A percentile compares a stretch with the other conserved stretches of the same genome.
Conservation (phyloP, 2,113 vertebrate genomes). For the Phoxinus phoxinus region DNA sequence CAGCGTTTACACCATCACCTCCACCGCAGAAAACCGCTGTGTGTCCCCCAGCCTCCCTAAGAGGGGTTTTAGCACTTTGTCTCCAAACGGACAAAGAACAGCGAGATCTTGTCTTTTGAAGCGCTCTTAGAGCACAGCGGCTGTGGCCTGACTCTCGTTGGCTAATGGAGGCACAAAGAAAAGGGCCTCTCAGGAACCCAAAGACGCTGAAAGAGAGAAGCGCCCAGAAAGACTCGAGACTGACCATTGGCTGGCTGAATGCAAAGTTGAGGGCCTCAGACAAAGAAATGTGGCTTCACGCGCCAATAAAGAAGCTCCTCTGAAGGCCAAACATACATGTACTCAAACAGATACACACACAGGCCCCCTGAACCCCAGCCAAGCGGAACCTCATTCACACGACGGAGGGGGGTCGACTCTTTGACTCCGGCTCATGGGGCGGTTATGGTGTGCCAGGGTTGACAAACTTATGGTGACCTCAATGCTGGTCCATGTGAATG, state of each 20-base stretch:
- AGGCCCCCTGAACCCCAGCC: conserved; percentile 19
- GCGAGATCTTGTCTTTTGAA: conserved; percentile 40
- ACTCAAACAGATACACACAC: conserved; percentile 44
- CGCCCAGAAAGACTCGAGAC: conserved; percentile 39
- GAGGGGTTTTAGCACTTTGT: conserved; percentile 41
- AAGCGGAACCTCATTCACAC: conserved; percentile 38
- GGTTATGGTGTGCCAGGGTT: conserved; percentile 34
- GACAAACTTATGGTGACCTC: conserved; percentile 38
- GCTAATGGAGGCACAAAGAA: conserved; percentile 46
- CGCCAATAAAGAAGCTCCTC: conserved; percentile 47
- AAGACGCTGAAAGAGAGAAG: conserved; percentile 36
- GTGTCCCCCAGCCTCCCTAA: conserved; percentile 30
- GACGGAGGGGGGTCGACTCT: conserved; percentile 4
- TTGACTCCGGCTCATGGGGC: conserved; percentile 34
- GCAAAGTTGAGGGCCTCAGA: conserved; percentile 58
- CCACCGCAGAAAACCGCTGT: not conserved
- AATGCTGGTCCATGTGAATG: conserved; percentile 19
- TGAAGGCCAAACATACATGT: conserved; percentile 47
- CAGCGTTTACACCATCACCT: not conserved
- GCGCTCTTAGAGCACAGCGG: conserved; percentile 29
- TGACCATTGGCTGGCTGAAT: conserved; percentile 58
- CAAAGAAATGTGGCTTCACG: conserved; percentile 53
- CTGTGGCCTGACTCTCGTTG: conserved; percentile 24
- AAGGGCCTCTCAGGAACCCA: conserved; percentile 41
- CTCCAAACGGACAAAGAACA: conserved; percentile 22